Base-by-base conservation (phyloP, 2,113 vertebrate species). In the Gobiocypris rarus region DNA sequence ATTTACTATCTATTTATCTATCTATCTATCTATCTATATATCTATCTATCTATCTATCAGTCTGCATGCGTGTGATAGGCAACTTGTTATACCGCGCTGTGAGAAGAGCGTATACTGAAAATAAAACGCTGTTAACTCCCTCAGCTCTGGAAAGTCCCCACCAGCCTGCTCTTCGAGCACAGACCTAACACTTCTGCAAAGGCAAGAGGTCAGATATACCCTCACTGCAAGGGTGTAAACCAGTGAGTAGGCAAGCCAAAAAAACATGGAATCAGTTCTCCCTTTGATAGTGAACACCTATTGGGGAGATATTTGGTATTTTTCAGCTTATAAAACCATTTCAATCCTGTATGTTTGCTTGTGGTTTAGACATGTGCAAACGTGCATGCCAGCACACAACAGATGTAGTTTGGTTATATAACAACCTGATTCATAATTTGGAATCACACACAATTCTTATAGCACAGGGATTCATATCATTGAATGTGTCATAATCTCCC, bases 81-180 rank as follows among this genome's bases (percentile, higher is more conserved):
- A 10, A 22, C 65, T 41, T 69, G 34, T 41, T 69, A 17, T 11
- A 69, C 10, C 19, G 10, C 3, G 19, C 75, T 76, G 19, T 59
- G 75, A 41, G 54, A 59, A 77, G 3, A 26, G 7, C 4, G 56
- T n/a, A n/a, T 24, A 15, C 75, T 43, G n/a, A 43, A 61, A n/a
- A 78, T 59, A 61, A 61, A 78, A 43, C 13, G 7, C 56, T 61
- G 34, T 78, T 78, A 38, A 43, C 34, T 59, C 34, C 58, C 82
- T 75, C 11, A 69, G 48, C 65, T n/a, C 10, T 76, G 75, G 75
- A 78, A 78, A 78, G 54, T 59, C 56, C 75, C 75, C 11, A 77
- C 7, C 54, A 78, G 75, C 7, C 69, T 78, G 54, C 22, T 78
- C 19, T 38, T 8, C 22, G 13, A 59, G 38, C 14, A 4, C 54